Conservation (phyloP, 2,888 invertebrate genomes). For the Itoplectis maculator region DNA sequence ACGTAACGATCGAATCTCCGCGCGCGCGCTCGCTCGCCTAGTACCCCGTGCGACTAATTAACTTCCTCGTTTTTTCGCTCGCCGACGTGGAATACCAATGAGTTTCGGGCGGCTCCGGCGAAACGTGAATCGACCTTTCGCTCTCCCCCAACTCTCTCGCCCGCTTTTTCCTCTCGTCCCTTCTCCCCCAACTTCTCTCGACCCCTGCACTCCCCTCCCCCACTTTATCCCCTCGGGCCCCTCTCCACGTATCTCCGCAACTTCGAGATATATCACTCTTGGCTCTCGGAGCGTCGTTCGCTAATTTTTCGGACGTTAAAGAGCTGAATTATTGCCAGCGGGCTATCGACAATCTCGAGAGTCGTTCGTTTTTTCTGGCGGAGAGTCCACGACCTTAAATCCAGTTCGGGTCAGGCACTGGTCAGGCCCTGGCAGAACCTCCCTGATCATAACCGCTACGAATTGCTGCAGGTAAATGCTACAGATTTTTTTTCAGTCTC, state of each 20-base stretch:
- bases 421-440: too few relatives aligned
- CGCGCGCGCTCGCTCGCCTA: background rate
- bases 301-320: constrained; percentile 27
- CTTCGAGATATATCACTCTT: constrained; percentile 24
- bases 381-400: too few relatives aligned
- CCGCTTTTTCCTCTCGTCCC: background rate
- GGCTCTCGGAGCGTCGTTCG: constrained; percentile 24
- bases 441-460: too few relatives aligned
- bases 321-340: constrained; percentile 35
- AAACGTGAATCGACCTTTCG: constrained; percentile 39
- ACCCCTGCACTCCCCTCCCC: background rate
- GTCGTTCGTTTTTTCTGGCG: background rate
- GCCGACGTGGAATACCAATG: constrained; percentile 47
- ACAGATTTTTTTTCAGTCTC: too few relatives aligned
- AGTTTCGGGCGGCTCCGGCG: constrained; percentile 19
- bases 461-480: too few relatives aligned
- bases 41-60: constrained; percentile 56
- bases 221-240: background rate
- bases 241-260: background rate
- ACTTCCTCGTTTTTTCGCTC: constrained; percentile 52
- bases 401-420: too few relatives aligned
- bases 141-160: background rate
- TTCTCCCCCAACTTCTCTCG: background rate
- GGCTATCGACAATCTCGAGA: constrained; percentile 22
- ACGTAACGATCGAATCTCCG: constrained; percentile 54